phyloP scores from a whole-genome alignment of 2,797 vertebrate genomes.

The Onychomys torridus region DNA sequence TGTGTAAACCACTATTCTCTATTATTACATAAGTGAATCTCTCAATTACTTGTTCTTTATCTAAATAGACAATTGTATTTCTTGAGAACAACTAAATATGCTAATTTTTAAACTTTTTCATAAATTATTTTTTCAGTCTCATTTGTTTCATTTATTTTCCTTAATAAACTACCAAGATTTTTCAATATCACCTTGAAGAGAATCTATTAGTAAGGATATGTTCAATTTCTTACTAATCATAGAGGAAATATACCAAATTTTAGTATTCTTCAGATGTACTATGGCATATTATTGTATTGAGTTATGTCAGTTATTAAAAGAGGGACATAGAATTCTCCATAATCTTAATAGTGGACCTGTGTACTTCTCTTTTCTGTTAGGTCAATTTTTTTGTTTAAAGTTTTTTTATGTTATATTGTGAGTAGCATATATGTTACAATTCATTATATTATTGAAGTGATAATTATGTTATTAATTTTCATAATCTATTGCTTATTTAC shows the following conservation, averaged over 20 bases:
- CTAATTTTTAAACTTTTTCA: background rate
- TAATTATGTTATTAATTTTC: background rate
- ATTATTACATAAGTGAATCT: background rate
- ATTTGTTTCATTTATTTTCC: background rate
- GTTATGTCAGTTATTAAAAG: background rate
- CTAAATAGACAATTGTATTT: background rate
- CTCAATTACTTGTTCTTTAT: background rate
- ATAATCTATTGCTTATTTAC: background rate
- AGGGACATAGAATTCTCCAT: background rate
- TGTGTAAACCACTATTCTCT: background rate
- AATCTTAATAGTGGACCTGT: background rate
- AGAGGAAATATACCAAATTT: background rate
- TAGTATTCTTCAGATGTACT: background rate
- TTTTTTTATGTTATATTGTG: background rate
- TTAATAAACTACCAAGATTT: background rate
- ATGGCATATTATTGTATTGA: background rate
- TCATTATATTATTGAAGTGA: background rate
- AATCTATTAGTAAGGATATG: background rate
- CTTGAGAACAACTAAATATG: background rate
- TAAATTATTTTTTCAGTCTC: background rate
- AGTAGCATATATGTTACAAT: background rate
- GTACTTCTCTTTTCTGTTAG: too few relatives aligned
- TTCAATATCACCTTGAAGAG: background rate
- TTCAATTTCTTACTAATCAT: background rate
- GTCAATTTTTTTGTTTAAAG: background rate